Base-by-base conservation (phyloP, 2,113 vertebrate genomes). In the Leptobrachium leishanense region DNA sequence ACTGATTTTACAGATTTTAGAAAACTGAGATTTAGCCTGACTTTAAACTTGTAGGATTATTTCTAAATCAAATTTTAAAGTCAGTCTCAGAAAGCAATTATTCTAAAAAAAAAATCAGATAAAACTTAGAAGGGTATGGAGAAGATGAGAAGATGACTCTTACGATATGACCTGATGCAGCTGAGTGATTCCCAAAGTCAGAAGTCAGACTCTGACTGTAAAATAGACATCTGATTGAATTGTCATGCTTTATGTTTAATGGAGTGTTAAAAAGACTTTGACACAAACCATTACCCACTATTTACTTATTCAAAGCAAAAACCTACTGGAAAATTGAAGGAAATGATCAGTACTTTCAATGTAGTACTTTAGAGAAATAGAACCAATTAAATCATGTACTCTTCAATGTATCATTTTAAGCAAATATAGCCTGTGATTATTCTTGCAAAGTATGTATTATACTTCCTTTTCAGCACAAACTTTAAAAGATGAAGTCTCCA, bases 241-340 rank as follows among this genome's bases (percentile, higher is more conserved):
- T 92, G 94, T 95, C 92, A 92, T 89, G 87, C 89, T 93, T 92
- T 88, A 72, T 92, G 93, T 91, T 92, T 96, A 98, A 97, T 96
- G 94, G 92, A 92, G 92, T 94, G 95, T 94, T 92, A 88, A 93
- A 88, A 88, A 93, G 90, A 92, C 91, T 93, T 93, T 93, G 94
- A 92, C 94, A 96, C 94, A 95, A 96, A 88, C 93, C 94, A 95
- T 96, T 96, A 96, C 91, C 92, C 90, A 87, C 89, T 94, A 94
- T 96, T 97, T 95, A 95, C 94, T 96, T 94, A 93, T 93, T 91
- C 87, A 90, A 89, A 88, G 86, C 88, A 88, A 88, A 89, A 90
- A 88, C 88, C 84, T 88, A 88, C 89, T 91, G 87, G 87, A 91
- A 91, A 93, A 93, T 92, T 92, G 91, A 93, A 87, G 74, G 40